phyloP scores from a whole-genome alignment of 2,888 invertebrate species.

The Ethmia dodecea region DNA sequence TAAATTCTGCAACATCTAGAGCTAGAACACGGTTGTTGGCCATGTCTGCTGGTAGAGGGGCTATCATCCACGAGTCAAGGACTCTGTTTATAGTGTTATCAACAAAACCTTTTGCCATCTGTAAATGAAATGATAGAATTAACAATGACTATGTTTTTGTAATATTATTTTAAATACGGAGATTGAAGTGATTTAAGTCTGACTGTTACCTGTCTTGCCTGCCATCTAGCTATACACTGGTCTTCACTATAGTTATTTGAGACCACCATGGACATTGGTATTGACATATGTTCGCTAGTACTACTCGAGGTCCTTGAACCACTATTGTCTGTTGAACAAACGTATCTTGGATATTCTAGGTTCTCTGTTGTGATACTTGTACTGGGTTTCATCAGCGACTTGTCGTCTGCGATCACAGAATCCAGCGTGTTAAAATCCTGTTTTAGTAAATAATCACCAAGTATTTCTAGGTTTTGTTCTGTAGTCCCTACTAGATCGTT shows the following conservation, averaged over 20 bases:
- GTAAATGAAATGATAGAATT: conserved; percentile 26
- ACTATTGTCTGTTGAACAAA: conserved; percentile 37
- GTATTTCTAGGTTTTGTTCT: conserved; percentile 55
- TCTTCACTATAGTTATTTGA: conserved; percentile 48
- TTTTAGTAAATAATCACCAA: conserved; percentile 56
- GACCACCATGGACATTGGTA: conserved; percentile 37
- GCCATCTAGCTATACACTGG: conserved; percentile 76
- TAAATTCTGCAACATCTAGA: conserved; percentile 70
- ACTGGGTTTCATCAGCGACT: conserved; percentile 36
- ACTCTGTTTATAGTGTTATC: conserved; percentile 84
- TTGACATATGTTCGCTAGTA: conserved; percentile 23
- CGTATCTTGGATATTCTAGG: conserved; percentile 48
- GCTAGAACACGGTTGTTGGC: conserved; percentile 49
- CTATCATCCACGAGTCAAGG: conserved; percentile 78
- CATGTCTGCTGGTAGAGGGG: conserved; percentile 55
- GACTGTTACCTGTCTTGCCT: conserved; percentile 77
- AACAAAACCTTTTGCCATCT: conserved; percentile 80
- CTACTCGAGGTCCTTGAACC: conserved; percentile 21
- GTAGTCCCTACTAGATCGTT: conserved; percentile 34
- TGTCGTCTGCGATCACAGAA: conserved; percentile 42
- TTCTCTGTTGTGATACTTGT: conserved; percentile 37
- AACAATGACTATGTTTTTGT: no score
- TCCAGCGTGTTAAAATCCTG: conserved; percentile 53
- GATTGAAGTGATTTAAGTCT: background rate
- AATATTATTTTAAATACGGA: no score